Evolutionary conservation across 2,797 vertebrate genomes (phyloP).

Genomic region (Ambastaia sidthimunki): DNA sequence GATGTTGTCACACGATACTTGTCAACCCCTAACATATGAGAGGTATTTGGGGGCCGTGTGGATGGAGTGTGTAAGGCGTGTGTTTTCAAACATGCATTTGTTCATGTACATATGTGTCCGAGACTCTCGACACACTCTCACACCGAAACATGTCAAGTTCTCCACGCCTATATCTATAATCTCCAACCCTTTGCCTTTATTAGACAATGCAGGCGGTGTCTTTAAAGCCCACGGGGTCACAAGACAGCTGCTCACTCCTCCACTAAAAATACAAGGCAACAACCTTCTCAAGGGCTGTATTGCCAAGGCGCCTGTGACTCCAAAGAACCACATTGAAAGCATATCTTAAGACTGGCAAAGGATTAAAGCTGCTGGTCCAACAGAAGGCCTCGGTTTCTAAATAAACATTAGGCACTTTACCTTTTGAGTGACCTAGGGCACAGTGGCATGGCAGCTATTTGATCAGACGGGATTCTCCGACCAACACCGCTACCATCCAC

Average conservation of each 20-base stretch:
- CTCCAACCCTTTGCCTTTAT: slow-evolving; percentile 66
- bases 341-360: slow-evolving; percentile 74
- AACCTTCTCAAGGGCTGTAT: slow-evolving; percentile 67
- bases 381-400: slow-evolving; percentile 76
- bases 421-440: slow-evolving; percentile 70
- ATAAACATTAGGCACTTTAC: slow-evolving; percentile 76
- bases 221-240: slow-evolving; percentile 76
- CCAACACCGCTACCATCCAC: slow-evolving; percentile 34
- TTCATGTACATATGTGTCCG: slow-evolving; percentile 13
- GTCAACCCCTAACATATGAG: slow-evolving; percentile 28
- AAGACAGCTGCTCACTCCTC: slow-evolving; percentile 74
- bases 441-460: slow-evolving; percentile 69
- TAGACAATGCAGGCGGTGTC: slow-evolving; percentile 77
- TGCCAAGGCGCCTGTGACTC: slow-evolving; percentile 76
- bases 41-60: slow-evolving; percentile 27
- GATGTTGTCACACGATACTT: slow-evolving; percentile 28
- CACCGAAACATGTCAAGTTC: slow-evolving; percentile 19
- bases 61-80: slow-evolving; percentile 40
- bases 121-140: slow-evolving; percentile 18
- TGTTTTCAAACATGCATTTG: slow-evolving; percentile 17
- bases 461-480: slow-evolving; percentile 49
- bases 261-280: slow-evolving; percentile 76
- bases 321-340: slow-evolving; percentile 76
- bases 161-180: slow-evolving; percentile 50
- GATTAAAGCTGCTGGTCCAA: slow-evolving; percentile 72